Evolutionary conservation across 2,888 invertebrate species (phyloP), one percentile per base, ranked within the genome.

Genomic region (Tenthredo distinguenda): DNA sequence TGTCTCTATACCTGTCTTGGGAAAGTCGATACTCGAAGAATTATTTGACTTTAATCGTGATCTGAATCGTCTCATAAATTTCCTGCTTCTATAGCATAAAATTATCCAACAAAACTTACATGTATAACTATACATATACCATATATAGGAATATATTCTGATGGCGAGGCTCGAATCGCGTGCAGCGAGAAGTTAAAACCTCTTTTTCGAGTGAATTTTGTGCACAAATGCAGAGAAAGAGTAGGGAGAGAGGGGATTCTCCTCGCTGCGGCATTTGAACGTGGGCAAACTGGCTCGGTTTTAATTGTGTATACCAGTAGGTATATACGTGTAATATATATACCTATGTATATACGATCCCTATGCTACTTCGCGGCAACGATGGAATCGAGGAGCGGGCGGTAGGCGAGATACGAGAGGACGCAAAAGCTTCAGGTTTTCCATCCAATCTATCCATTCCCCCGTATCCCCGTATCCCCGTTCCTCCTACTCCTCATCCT

Each of bases 371-470:
- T 58, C 37, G 58, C 21, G 37, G 40, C 81, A 37, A 37, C 21
- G 62, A 58, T 62, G 58, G 81, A 62, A 81, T 68, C 68, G 68
- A 58, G 81, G 37, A 37, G 62, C 34, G 62, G 81, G 81, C 62
- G 81, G 47, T 47, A 47, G 47, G 81, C 26, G 62, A 81, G 81
- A 81, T 81, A 81, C 81, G 81, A 50, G 71, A 71, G 47, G 50
- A 71, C 34, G 83, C 83, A 68, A 71, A 62, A 83, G 83, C 83
- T 83, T 62, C 83, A 89, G 90, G 89, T 92, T 91, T 92, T 90
- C 91, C 91, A 92, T 91, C 91, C 90, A 91, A 91, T 91, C 89
- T 89, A 89, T 88, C 89, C 71, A 62, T 71, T 71, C 65, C 83
- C 83, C 81, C 81, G 18, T 47, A 62, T 62, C 58, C 58, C 58